Percentiles rank a stretch among this genome's conserved stretches.
Conservation (phyloP, 1,140 invertebrate genomes). For the Zaprionus taronus region DNA sequence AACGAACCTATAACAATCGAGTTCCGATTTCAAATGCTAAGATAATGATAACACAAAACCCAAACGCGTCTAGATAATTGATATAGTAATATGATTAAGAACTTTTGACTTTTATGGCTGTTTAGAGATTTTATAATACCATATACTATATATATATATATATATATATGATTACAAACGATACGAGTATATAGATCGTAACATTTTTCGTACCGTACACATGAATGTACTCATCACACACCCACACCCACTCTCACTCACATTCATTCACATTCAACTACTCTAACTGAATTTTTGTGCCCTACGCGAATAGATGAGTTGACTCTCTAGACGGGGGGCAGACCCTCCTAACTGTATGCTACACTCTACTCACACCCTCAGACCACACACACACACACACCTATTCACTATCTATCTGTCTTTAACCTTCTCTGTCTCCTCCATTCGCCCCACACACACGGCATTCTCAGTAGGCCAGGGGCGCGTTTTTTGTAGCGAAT, state of each 20-base stretch:
- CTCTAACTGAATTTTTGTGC: slow-evolving; percentile 19
- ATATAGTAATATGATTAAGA: slow-evolving; percentile 65
- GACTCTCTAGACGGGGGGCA: slow-evolving; percentile 2
- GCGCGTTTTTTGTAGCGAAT: slow-evolving; percentile 57
- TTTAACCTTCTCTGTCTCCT: slow-evolving; percentile 6
- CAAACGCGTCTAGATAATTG: slow-evolving; percentile 72
- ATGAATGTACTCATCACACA: slow-evolving; percentile 11
- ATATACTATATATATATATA: slow-evolving; percentile 59
- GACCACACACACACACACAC: not conserved
- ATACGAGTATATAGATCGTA: slow-evolving; percentile 30
- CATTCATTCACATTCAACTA: slow-evolving; percentile 17
- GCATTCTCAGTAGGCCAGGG: slow-evolving; percentile 6
- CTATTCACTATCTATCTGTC: slow-evolving; percentile 6
- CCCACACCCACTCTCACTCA: slow-evolving; percentile 20
- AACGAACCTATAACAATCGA: slow-evolving; percentile 71
- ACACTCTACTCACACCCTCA: not conserved
- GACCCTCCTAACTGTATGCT: not conserved
- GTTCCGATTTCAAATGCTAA: slow-evolving; percentile 64
- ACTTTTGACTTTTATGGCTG: slow-evolving; percentile 82
- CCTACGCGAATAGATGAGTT: not conserved
- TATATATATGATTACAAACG: slow-evolving; percentile 30
- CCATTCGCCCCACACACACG: slow-evolving; percentile 6
- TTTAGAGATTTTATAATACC: slow-evolving; percentile 81
- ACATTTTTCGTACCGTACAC: slow-evolving; percentile 52
- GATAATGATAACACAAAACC: slow-evolving; percentile 28